phyloP scores from a whole-genome alignment of 2,797 vertebrate species.

The Pangasius djambal region DNA sequence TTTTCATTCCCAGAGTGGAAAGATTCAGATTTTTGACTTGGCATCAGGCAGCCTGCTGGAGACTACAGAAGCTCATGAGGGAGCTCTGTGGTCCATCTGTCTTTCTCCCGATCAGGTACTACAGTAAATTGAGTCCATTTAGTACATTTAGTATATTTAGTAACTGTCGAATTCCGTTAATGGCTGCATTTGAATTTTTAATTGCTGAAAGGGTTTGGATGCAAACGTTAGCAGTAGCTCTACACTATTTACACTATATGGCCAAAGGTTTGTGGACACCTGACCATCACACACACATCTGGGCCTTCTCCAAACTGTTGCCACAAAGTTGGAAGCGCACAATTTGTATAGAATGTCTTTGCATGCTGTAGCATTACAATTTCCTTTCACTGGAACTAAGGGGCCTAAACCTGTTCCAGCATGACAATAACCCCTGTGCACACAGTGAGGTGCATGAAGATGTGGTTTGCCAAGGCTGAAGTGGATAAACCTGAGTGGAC shows the following conservation, averaged over 20 bases:
- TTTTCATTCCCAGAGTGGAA: slow-evolving; percentile 80
- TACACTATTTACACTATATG: neutral
- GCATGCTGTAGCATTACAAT: neutral
- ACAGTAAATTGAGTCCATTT: neutral
- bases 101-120: slow-evolving; percentile 92
- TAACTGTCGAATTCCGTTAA: neutral
- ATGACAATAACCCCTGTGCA: neutral
- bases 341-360: neutral
- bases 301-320: neutral
- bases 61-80: slow-evolving; percentile 79
- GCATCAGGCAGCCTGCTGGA: slow-evolving; percentile 89
- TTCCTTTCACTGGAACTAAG: neutral
- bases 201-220: neutral
- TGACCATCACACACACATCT: neutral
- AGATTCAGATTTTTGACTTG: slow-evolving; percentile 93
- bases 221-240: neutral
- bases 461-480: neutral
- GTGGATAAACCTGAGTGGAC: too few species aligned
- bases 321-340: neutral
- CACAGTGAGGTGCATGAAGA: neutral
- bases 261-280: neutral
- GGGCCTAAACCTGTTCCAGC: neutral
- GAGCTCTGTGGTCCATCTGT: slow-evolving; percentile 90
- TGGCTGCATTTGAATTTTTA: neutral
- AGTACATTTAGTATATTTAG: too few species aligned